Evolutionary conservation across 2,113 vertebrate species (phyloP).

Genomic region (Coreoperca whiteheadi): DNA sequence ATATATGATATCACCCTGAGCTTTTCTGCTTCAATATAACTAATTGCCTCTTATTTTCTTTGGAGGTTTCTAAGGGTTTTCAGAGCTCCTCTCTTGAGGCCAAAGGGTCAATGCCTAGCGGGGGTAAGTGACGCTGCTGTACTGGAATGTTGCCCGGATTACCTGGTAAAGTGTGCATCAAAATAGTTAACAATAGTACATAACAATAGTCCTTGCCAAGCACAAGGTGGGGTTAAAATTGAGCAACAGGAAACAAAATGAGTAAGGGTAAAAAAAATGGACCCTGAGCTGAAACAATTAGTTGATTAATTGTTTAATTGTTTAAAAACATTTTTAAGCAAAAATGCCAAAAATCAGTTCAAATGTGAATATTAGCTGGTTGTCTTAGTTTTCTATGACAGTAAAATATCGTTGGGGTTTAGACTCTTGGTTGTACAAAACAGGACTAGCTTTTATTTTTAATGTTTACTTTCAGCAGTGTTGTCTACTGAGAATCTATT

Average conservation of each 20-base stretch:
- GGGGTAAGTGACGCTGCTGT: slow-evolving; percentile 57
- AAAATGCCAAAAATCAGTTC: not conserved
- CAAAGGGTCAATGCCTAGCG: slow-evolving; percentile 72
- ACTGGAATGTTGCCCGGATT: slow-evolving; percentile 66
- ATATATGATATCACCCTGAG: slow-evolving; percentile 65
- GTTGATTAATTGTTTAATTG: not conserved
- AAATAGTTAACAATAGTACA: slow-evolving; percentile 35
- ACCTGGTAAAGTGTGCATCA: slow-evolving; percentile 49
- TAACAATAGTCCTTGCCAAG: slow-evolving; percentile 4
- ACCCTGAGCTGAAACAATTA: not conserved
- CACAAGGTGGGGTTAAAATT: not conserved
- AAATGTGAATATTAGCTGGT: not conserved
- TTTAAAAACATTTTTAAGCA: not conserved
- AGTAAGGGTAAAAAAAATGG: not conserved
- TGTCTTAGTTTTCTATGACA: not conserved
- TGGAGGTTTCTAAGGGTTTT: slow-evolving; percentile 73
- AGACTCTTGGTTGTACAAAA: not conserved
- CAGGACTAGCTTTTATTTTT: too few relatives aligned
- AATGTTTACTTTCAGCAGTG: not conserved
- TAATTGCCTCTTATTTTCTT: slow-evolving; percentile 74
- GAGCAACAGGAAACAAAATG: slow-evolving; percentile 11
- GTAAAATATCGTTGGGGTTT: not conserved
- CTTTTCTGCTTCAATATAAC: slow-evolving; percentile 77
- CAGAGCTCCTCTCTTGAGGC: slow-evolving; percentile 56
- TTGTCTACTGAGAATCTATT: not conserved